These are phyloP conservation scores for Ectropis crepuscularia DNA, from an alignment of 2,888 invertebrate species.

Conservation along the genomic window DNA sequence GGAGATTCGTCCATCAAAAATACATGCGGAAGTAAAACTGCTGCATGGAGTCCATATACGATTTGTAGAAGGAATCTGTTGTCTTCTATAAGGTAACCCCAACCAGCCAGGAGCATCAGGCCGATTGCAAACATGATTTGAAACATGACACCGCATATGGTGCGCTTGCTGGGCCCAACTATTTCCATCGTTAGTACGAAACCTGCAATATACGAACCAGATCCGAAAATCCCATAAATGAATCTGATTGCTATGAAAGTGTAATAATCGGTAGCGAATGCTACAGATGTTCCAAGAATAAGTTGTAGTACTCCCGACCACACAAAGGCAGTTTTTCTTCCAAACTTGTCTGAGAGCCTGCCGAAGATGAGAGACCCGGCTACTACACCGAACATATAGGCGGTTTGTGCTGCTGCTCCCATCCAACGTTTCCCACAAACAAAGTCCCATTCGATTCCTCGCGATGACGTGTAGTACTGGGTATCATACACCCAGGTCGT, in stretches of 20 bases:
- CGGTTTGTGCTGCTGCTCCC: slow-evolving; percentile 91
- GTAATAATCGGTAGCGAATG: slow-evolving; percentile 90
- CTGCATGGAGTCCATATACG: slow-evolving; percentile 90
- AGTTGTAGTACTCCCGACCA: slow-evolving; percentile 90
- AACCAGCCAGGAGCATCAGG: slow-evolving; percentile 92
- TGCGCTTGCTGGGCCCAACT: slow-evolving; percentile 91
- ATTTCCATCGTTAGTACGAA: slow-evolving; percentile 92
- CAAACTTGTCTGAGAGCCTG: slow-evolving; percentile 91
- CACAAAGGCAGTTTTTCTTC: slow-evolving; percentile 91
- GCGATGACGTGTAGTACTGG: slow-evolving; percentile 89
- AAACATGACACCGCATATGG: slow-evolving; percentile 92
- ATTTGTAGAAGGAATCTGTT: slow-evolving; percentile 90
- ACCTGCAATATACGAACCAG: slow-evolving; percentile 89
- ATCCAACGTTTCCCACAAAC: slow-evolving; percentile 93
- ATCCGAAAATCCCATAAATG: slow-evolving; percentile 92
- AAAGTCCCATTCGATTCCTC: slow-evolving; percentile 93
- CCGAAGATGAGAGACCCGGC: slow-evolving; percentile 91
- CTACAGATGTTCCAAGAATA: slow-evolving; percentile 88
- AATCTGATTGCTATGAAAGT: slow-evolving; percentile 88
- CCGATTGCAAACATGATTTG: slow-evolving; percentile 92
- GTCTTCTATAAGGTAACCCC: slow-evolving; percentile 90
- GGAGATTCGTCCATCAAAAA: slow-evolving; percentile 95
- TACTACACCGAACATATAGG: slow-evolving; percentile 94
- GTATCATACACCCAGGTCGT: slow-evolving; percentile 89
- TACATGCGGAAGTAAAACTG: slow-evolving; percentile 90